phyloP scores from a whole-genome alignment of 2,113 vertebrate species.

The Elephas maximus region DNA sequence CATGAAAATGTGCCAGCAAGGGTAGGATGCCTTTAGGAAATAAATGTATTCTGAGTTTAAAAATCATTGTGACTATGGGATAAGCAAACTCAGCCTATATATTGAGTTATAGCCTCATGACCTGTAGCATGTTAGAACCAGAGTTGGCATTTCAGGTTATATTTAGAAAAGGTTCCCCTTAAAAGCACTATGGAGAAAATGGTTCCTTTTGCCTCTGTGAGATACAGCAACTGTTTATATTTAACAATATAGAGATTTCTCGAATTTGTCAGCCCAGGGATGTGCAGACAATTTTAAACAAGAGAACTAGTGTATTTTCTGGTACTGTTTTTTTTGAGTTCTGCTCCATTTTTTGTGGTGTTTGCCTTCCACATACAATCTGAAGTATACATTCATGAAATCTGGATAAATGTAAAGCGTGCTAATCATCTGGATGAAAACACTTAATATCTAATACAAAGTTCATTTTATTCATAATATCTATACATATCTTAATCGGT shows the following conservation, averaged over 20 bases:
- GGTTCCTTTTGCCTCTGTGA: slow-evolving; percentile 22
- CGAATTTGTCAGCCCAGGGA: background rate
- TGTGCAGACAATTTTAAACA: background rate
- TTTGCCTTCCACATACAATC: background rate
- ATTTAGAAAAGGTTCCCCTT: slow-evolving; percentile 40
- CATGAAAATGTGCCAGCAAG: background rate
- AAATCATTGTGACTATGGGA: background rate
- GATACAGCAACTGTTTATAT: background rate
- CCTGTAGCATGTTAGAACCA: background rate
- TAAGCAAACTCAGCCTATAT: background rate
- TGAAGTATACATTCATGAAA: background rate
- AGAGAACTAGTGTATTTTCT: background rate
- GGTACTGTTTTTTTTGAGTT: background rate
- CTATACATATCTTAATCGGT: background rate
- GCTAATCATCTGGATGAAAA: background rate
- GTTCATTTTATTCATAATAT: background rate
- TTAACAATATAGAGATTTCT: slow-evolving; percentile 20
- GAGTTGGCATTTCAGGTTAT: slow-evolving; percentile 33
- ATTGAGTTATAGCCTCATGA: background rate
- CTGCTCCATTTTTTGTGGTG: background rate
- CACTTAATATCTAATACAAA: background rate
- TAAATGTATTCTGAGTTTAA: slow-evolving; percentile 3
- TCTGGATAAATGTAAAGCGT: background rate
- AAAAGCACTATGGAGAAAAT: background rate
- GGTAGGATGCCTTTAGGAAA: background rate